A percentile compares a stretch with the other conserved stretches of the same genome.
These are phyloP conservation scores for Hydractinia echinata DNA, from an alignment of 30 jellyfish, hydroid and myxozoan genomes.

Conservation along the genomic window DNA sequence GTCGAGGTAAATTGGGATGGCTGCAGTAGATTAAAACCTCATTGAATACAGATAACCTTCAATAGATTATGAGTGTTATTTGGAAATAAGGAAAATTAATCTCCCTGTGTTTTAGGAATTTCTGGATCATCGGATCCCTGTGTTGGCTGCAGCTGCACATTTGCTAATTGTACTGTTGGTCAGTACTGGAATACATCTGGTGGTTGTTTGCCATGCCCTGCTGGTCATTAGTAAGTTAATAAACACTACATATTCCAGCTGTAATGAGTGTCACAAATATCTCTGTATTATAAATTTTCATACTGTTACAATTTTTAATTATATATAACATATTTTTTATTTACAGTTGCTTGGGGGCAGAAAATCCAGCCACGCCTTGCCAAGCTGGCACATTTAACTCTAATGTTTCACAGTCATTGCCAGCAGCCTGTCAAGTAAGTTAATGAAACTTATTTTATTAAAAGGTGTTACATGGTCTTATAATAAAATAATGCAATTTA, in stretches of 20 bases:
- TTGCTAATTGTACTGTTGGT: slow-evolving; percentile 93
- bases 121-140: slow-evolving; percentile 62
- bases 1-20: too few species aligned
- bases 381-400: slow-evolving; percentile 71
- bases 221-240: slow-evolving; percentile 73
- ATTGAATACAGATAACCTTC: too few species aligned
- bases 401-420: slow-evolving; percentile 41
- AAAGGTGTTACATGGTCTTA: neutral
- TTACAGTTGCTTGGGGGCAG: slow-evolving; percentile 75
- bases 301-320: neutral
- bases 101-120: too few species aligned
- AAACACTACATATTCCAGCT: neutral
- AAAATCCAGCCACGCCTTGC: slow-evolving; percentile 67
- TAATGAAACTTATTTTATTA: neutral
- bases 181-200: slow-evolving; percentile 80
- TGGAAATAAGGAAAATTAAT: too few species aligned
- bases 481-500: too few species aligned
- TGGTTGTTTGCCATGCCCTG: slow-evolving; percentile 89
- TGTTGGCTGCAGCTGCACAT: slow-evolving; percentile 79
- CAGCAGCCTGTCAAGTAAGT: slow-evolving; percentile 63
- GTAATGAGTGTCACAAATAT: neutral
- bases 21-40: too few species aligned
- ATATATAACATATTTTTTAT: neutral
- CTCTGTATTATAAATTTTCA: neutral
- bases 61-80: too few species aligned